Percentiles rank a stretch among this genome's conserved stretches.
These are phyloP conservation scores for Ptilorrhoa leucosticta DNA, from an alignment of 2,113 vertebrate genomes.

Conservation along the genomic window DNA sequence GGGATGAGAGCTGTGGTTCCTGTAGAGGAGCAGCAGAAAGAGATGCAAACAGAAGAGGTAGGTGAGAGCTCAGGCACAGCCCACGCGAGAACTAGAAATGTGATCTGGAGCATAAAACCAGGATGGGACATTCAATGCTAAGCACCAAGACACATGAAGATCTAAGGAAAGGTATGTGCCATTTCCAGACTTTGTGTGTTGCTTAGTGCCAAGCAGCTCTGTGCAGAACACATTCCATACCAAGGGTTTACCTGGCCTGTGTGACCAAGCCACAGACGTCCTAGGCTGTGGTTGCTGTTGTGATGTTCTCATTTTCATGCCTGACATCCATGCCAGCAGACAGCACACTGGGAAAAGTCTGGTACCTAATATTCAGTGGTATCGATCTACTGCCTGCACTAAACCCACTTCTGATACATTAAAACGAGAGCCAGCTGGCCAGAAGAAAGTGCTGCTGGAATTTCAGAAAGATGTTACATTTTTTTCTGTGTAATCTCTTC, in stretches of 20 bases:
- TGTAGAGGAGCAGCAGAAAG: neutral
- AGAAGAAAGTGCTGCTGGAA: neutral
- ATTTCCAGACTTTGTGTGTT: neutral
- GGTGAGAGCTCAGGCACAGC: neutral
- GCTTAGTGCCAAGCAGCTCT: neutral
- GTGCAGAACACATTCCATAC: neutral
- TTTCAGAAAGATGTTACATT: neutral
- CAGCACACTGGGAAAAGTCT: neutral
- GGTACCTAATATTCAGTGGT: neutral
- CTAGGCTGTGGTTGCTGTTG: neutral
- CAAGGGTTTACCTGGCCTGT: neutral
- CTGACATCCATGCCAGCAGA: neutral
- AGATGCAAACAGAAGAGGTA: neutral
- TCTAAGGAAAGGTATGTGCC: neutral
- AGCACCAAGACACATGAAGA: neutral
- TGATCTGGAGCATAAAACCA: neutral
- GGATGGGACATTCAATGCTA: neutral
- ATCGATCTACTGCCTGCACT: neutral
- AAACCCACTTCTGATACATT: neutral
- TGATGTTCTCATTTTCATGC: neutral
- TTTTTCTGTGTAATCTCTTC: neutral
- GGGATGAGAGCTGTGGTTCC: neutral
- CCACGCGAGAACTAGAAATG: neutral
- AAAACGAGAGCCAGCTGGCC: neutral
- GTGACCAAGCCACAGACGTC: neutral